Base-by-base conservation (phyloP, 2,888 invertebrate genomes). In the Cantharis nigra region DNA sequence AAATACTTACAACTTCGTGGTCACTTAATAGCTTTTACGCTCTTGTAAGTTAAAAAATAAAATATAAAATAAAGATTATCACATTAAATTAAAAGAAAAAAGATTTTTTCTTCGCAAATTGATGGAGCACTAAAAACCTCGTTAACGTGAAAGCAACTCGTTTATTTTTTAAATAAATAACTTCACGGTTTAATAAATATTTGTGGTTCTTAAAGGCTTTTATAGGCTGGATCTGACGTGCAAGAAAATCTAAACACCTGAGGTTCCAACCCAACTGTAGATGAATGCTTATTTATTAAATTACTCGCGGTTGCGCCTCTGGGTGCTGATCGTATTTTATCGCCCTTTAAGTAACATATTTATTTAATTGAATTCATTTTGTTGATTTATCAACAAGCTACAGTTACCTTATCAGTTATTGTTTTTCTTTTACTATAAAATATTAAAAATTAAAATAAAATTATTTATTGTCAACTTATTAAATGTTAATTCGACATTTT, bases 1-100 rank as follows among this genome's bases (percentile, higher is more conserved):
- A 73, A 65, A 28, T 69, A 33, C 73, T 69, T 18, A 69, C 69
- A 67, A 73, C 62, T 73, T 67, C 23, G 49, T 73, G 73, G 69
- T 49, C 69, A 73, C 67, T 69, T 73, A 67, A 28, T 63, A 23
- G 63, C 28, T 63, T 65, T 64, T 72, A 64, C 18, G 62, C 28
- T 70, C 64, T 23, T 72, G 23, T 70, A 62, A n/a, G 20, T 70
- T 20, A 62, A 70, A 70, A 49, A 49, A n/a, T 49, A 49, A 49
- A 49, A 49, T 49, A 49, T 49, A 49, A 49, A 49, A 49, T 49
- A 49, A n/a, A 7, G 49, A 49, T 49, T 49, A 49, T 49, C 49
- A 49, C 49, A 49, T 49, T 49, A 49, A 49, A 49, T 49, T 49
- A 49, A 49, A n/a, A 49, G n/a, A 49, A 13, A 49, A 49, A 49